Evolutionary conservation across 2,113 vertebrate genomes (phyloP).

Genomic region (Chaetorhynchus papuensis): DNA sequence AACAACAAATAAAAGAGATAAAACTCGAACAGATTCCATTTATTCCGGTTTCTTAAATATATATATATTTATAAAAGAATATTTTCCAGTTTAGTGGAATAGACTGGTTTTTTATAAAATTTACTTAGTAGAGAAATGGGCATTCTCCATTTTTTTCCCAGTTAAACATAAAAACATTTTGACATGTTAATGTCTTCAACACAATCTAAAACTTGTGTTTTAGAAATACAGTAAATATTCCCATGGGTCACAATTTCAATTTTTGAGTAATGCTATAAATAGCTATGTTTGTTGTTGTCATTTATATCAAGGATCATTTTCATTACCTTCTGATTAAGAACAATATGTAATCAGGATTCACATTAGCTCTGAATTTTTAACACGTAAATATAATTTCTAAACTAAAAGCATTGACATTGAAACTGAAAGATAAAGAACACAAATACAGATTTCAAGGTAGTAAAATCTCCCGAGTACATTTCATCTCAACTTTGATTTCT

Average conservation of each 20-base stretch:
- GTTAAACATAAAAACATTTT: not conserved
- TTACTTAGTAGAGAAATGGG: rapidly evolving
- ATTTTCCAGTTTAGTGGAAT: not conserved
- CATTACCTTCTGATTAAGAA: not conserved
- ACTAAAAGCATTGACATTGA: not conserved
- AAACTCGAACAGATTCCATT: not conserved
- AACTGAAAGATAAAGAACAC: not conserved
- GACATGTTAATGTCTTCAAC: not conserved
- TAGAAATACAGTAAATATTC: not conserved
- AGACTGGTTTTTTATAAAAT: not conserved
- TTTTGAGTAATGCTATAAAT: not conserved
- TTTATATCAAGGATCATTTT: not conserved
- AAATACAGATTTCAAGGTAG: not conserved
- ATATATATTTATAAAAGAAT: not conserved
- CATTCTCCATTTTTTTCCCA: not conserved
- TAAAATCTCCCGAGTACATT: not conserved
- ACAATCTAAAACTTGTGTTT: not conserved
- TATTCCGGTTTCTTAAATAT: not conserved
- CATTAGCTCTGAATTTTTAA: not conserved
- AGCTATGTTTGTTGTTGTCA: not conserved
- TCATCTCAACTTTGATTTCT: not conserved
- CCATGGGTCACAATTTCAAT: not conserved
- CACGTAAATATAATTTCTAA: not conserved
- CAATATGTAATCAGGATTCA: not conserved
- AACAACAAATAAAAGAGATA: rapidly evolving